phyloP scores from a whole-genome alignment of 2,797 vertebrate species.

The Manis crassicaudata region DNA sequence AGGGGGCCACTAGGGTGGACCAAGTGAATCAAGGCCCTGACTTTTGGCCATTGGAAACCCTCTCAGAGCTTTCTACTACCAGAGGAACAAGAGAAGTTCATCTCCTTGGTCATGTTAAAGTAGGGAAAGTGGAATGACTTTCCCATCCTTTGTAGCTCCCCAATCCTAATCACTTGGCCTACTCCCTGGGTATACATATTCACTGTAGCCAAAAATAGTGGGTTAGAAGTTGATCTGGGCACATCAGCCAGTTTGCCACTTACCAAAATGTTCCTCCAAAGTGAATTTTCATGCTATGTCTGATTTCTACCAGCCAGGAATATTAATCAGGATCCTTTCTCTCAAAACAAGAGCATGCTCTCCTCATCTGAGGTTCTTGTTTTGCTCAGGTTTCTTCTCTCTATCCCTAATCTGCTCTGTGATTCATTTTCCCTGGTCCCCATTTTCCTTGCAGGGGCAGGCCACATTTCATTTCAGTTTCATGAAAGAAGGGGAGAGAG shows the following conservation, averaged over 20 bases:
- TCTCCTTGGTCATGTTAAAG: not conserved
- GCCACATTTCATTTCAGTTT: not conserved
- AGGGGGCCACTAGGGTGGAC: not conserved
- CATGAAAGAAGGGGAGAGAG: not conserved
- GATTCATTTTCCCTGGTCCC: not conserved
- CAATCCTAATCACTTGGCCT: not conserved
- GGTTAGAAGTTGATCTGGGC: not conserved
- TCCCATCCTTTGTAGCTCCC: not conserved
- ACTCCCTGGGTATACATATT: not conserved
- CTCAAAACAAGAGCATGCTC: not conserved
- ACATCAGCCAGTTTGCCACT: not conserved
- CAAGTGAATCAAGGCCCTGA: not conserved
- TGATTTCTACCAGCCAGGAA: not conserved
- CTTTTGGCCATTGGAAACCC: not conserved
- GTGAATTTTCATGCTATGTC: not conserved
- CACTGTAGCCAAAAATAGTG: not conserved
- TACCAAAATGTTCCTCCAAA: not conserved
- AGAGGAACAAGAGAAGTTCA: constrained; percentile 11
- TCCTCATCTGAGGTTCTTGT: not conserved
- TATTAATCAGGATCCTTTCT: not conserved
- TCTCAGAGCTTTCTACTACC: not conserved
- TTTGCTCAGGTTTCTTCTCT: not conserved
- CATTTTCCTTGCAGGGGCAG: not conserved
- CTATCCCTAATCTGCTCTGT: not conserved
- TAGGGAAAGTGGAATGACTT: constrained; percentile 7